A percentile compares a stretch with the other conserved stretches of the same genome.
These are phyloP conservation scores for Incurvaria masculella DNA, from an alignment of 2,888 invertebrate genomes.

Conservation along the genomic window DNA sequence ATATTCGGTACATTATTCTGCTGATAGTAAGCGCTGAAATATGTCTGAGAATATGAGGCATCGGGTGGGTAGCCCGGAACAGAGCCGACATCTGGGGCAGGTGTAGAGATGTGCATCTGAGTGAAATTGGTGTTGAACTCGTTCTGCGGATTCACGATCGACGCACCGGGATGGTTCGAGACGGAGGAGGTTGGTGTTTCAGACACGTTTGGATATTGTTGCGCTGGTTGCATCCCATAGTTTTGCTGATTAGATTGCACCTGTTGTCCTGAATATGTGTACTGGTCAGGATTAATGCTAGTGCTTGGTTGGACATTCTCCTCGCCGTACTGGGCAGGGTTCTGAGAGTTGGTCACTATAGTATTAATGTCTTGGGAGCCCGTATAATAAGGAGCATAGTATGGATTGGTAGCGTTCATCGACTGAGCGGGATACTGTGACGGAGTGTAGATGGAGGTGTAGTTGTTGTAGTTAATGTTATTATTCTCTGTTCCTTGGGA, in stretches of 20 bases:
- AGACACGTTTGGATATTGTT: slow-evolving; percentile 23
- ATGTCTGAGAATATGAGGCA: slow-evolving; percentile 32
- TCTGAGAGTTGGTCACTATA: slow-evolving; percentile 34
- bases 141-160: slow-evolving; percentile 19
- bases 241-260: not conserved
- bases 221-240: too few species aligned
- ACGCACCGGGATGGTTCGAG: slow-evolving; percentile 17
- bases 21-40: slow-evolving; percentile 37
- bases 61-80: not conserved
- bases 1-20: slow-evolving; percentile 30
- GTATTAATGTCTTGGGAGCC: slow-evolving; percentile 31
- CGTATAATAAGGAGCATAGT: slow-evolving; percentile 37
- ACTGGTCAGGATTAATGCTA: slow-evolving; percentile 17
- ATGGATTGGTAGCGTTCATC: slow-evolving; percentile 20
- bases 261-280: not conserved
- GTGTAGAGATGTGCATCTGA: slow-evolving; percentile 33
- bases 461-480: not conserved
- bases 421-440: slow-evolving; percentile 32
- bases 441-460: slow-evolving; percentile 27
- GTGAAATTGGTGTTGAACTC: slow-evolving; percentile 35
- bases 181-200: slow-evolving; percentile 21
- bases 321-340: slow-evolving; percentile 15
- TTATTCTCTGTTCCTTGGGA: not conserved
- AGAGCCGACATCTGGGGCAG: not conserved
- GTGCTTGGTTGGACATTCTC: slow-evolving; percentile 19